Percentiles rank a stretch among this genome's conserved stretches.
Evolutionary conservation across 2,113 vertebrate species (phyloP).

Genomic region (Candoia aspera): DNA sequence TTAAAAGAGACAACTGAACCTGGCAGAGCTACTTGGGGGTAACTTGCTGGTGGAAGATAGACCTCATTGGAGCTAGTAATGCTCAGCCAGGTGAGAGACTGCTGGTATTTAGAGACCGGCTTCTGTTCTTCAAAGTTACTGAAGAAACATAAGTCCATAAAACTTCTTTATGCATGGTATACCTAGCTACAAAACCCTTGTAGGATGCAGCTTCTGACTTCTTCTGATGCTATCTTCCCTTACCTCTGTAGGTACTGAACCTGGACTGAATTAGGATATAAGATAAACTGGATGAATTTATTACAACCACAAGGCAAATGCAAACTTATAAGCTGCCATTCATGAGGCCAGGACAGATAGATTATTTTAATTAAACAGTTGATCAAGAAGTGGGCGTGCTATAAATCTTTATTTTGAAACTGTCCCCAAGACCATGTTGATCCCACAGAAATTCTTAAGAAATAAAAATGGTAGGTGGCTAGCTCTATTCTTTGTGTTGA

Average conservation of each 20-base stretch:
- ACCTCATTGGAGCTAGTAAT: too few species aligned
- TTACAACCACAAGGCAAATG: not conserved
- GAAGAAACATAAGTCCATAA: too few species aligned
- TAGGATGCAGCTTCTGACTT: not conserved
- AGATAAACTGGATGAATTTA: not conserved
- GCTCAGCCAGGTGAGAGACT: too few species aligned
- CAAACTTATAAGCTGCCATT: not conserved
- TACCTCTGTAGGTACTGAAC: not conserved
- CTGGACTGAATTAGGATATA: not conserved
- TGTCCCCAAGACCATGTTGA: not conserved
- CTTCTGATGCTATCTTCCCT: not conserved
- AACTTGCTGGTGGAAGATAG: too few species aligned
- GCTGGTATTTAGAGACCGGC: too few species aligned
- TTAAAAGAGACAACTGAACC: too few species aligned
- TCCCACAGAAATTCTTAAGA: not conserved
- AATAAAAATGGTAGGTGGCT: not conserved
- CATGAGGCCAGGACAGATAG: not conserved
- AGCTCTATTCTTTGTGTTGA: not conserved
- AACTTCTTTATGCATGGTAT: too few species aligned
- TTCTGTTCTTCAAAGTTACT: too few species aligned
- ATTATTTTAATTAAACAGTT: not conserved
- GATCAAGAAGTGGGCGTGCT: not conserved
- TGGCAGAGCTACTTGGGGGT: too few species aligned
- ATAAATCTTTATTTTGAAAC: not conserved
- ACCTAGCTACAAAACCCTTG: too few species aligned